These are phyloP conservation scores for Festucalex cinctus DNA, from an alignment of 2,113 vertebrate species.

Conservation along the genomic window DNA sequence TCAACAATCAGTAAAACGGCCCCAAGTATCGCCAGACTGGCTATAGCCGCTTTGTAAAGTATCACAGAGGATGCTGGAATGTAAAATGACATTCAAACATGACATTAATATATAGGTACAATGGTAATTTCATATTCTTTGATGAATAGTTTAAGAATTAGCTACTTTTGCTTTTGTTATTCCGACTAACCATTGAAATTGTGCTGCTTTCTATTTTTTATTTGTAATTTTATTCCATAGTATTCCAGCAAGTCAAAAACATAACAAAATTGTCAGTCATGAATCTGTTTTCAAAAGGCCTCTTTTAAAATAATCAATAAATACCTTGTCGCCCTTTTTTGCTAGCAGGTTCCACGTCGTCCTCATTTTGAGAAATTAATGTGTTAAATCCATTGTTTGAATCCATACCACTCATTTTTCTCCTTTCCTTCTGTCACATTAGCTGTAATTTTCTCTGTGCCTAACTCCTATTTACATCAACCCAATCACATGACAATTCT, in stretches of 20 bases:
- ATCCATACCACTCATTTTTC: background rate
- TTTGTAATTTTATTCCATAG: no score
- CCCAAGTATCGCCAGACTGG: slow-evolving; percentile 24
- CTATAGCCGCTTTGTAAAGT: background rate
- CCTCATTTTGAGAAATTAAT: slow-evolving; percentile 7
- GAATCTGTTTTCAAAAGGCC: background rate
- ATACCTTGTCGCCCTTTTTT: slow-evolving; percentile 10
- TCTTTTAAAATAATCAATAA: background rate
- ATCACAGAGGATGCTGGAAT: background rate
- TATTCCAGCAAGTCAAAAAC: background rate
- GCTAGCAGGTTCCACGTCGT: background rate
- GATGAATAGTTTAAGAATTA: no score
- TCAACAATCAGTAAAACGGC: slow-evolving; percentile 30
- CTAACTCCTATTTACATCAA: background rate
- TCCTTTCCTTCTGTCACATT: slow-evolving; percentile 9
- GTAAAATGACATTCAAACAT: no score
- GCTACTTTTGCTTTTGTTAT: no score
- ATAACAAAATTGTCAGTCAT: background rate
- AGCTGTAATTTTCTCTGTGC: background rate
- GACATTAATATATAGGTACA: slow-evolving; percentile 13
- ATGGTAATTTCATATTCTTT: no score
- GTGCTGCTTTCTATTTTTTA: no score
- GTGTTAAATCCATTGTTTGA: slow-evolving; percentile 11
- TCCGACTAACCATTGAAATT: no score
- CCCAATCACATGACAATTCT: background rate